Conservation (phyloP, 2,888 invertebrate genomes). For the Hololepta plana region DNA sequence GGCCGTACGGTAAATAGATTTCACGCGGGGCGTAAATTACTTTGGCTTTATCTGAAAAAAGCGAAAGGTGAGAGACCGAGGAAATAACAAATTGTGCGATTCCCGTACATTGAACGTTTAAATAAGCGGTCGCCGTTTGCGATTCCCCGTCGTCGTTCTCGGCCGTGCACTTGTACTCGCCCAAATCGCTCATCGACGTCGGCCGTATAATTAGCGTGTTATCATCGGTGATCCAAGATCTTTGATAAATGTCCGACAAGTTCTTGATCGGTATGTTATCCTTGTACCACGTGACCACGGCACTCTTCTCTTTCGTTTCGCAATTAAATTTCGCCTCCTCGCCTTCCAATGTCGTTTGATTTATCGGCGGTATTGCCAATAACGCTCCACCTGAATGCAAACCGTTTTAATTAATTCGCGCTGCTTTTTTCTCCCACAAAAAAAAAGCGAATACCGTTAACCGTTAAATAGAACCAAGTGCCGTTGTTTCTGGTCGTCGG, state of each 20-base stretch:
- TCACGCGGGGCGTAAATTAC: constrained; percentile 75
- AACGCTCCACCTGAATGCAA: constrained; percentile 56
- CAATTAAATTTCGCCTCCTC: constrained; percentile 68
- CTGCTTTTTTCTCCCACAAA: not conserved
- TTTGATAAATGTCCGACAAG: constrained; percentile 40
- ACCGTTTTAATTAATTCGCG: not conserved
- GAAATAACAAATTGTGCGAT: constrained; percentile 1
- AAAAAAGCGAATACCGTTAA: constrained; percentile 44
- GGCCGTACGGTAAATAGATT: constrained; percentile 67
- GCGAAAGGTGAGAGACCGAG: too few species aligned
- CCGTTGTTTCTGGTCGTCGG: constrained; percentile 77
- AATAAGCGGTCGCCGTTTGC: constrained; percentile 68
- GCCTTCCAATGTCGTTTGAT: constrained; percentile 74
- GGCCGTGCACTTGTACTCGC: constrained; percentile 76
- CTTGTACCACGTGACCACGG: constrained; percentile 45
- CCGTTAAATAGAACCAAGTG: constrained; percentile 74
- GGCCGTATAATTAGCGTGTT: constrained; percentile 66
- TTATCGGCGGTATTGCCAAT: constrained; percentile 72
- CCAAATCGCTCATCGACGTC: constrained; percentile 67
- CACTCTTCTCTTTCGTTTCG: constrained; percentile 53
- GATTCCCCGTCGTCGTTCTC: constrained; percentile 51
- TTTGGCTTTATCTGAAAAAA: constrained; percentile 70
- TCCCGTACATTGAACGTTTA: constrained; percentile 80
- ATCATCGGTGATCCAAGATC: constrained; percentile 46
- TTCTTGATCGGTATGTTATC: constrained; percentile 42